These are phyloP conservation scores for Trididemnum miniatum DNA, from an alignment of 23 tunicate species.

Conservation along the genomic window DNA sequence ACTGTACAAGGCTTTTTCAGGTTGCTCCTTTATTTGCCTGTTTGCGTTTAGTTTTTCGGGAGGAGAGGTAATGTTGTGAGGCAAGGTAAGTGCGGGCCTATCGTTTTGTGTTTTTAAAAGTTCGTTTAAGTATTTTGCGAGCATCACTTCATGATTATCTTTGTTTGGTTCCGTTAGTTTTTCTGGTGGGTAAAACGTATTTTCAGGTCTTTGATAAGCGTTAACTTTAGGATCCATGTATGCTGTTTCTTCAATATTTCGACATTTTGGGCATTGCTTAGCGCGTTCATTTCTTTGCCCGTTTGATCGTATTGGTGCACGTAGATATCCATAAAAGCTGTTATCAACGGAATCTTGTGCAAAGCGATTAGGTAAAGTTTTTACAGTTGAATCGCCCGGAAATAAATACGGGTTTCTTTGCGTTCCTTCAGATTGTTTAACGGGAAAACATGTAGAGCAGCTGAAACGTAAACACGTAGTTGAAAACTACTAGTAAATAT, in stretches of 20 bases:
- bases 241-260: background rate
- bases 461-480: slow-evolving; percentile 13
- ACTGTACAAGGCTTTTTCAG: too few species aligned
- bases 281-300: background rate
- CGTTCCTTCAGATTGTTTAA: background rate
- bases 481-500: too few species aligned
- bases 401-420: slow-evolving; percentile 51
- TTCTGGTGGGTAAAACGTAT: slow-evolving; percentile 9
- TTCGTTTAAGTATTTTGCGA: slow-evolving; percentile 51
- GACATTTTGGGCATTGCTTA: background rate
- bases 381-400: slow-evolving; percentile 30
- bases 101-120: slow-evolving; percentile 29
- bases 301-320: slow-evolving; percentile 41
- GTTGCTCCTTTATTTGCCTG: background rate
- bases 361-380: background rate
- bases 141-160: slow-evolving; percentile 32
- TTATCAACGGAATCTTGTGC: background rate
- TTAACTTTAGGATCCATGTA: background rate
- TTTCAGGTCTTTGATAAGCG: background rate
- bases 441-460: slow-evolving; percentile 42
- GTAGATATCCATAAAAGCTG: slow-evolving; percentile 5
- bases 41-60: background rate
- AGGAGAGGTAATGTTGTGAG: background rate
- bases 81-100: background rate
- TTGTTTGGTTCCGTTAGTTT: background rate